These are phyloP conservation scores for Tenthredo notha DNA, from an alignment of 2,888 invertebrate genomes.

Conservation along the genomic window DNA sequence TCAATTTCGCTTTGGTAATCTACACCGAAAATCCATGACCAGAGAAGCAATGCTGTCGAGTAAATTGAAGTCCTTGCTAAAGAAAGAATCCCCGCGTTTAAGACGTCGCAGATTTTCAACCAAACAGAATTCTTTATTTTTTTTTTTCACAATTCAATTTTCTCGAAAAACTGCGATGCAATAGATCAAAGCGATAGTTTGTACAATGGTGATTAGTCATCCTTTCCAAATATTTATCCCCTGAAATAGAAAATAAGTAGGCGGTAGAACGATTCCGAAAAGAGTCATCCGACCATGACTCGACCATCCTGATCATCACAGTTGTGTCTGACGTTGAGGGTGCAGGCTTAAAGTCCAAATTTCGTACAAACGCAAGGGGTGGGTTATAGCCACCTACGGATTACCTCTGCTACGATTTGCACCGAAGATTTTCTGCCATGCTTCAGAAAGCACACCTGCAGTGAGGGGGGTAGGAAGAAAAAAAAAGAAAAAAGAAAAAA, in stretches of 20 bases:
- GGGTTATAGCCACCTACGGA: neutral
- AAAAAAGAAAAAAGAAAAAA: neutral
- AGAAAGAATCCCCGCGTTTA: neutral
- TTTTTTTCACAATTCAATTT: neutral
- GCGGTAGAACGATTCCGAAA: slow-evolving; percentile 57
- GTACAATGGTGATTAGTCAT: slow-evolving; percentile 17
- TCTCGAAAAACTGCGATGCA: neutral
- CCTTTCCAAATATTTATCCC: slow-evolving; percentile 60
- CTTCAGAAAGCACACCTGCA: slow-evolving; percentile 68
- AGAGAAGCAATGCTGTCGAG: slow-evolving; percentile 34
- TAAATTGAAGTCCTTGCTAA: neutral
- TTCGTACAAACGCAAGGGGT: neutral
- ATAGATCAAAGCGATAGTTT: neutral
- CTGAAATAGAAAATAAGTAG: slow-evolving; percentile 64
- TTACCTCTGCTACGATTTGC: slow-evolving; percentile 21
- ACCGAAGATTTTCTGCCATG: slow-evolving; percentile 65
- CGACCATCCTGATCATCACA: slow-evolving; percentile 57
- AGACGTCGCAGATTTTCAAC: neutral
- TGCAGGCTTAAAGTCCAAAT: neutral
- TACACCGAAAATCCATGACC: slow-evolving; percentile 60
- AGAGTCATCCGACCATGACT: slow-evolving; percentile 63
- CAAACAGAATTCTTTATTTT: neutral
- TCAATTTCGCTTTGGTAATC: slow-evolving; percentile 68
- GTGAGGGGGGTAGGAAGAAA: slow-evolving; percentile 32
- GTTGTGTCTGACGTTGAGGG: slow-evolving; percentile 47